These are phyloP conservation scores for Boloria euphrosyne DNA, from an alignment of 2,888 invertebrate genomes.

Conservation along the genomic window DNA sequence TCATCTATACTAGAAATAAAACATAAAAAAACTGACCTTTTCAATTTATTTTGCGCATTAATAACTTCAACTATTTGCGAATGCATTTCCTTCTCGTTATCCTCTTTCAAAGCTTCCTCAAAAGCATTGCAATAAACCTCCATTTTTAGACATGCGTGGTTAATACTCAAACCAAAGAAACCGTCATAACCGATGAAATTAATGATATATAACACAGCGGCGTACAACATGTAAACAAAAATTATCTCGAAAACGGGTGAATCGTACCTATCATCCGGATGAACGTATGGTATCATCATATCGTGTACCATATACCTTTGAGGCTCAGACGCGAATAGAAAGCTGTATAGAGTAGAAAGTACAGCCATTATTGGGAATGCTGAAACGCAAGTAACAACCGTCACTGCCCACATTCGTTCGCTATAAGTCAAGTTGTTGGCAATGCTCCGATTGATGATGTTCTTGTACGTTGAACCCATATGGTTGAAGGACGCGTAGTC, in stretches of 20 bases:
- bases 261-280: slow-evolving; percentile 48
- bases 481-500: slow-evolving; percentile 52
- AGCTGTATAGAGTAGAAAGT: slow-evolving; percentile 48
- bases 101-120: slow-evolving; percentile 50
- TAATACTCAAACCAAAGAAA: slow-evolving; percentile 56
- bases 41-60: slow-evolving; percentile 55
- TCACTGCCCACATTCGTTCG: slow-evolving; percentile 52
- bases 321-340: slow-evolving; percentile 44
- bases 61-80: slow-evolving; percentile 50
- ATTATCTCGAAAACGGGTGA: slow-evolving; percentile 58
- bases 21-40: slow-evolving; percentile 46
- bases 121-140: slow-evolving; percentile 52
- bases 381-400: slow-evolving; percentile 45
- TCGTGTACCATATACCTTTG: slow-evolving; percentile 62
- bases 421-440: slow-evolving; percentile 47
- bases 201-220: slow-evolving; percentile 46
- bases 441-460: slow-evolving; percentile 42
- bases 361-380: slow-evolving; percentile 55
- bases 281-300: slow-evolving; percentile 47
- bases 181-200: slow-evolving; percentile 62
- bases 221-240: slow-evolving; percentile 51
- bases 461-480: slow-evolving; percentile 40
- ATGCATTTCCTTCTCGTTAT: slow-evolving; percentile 28
- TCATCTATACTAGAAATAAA: not conserved
- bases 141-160: slow-evolving; percentile 66